Evolutionary conservation across 1,140 invertebrate genomes (phyloP).

Genomic region (Neotoxoptera formosana): DNA sequence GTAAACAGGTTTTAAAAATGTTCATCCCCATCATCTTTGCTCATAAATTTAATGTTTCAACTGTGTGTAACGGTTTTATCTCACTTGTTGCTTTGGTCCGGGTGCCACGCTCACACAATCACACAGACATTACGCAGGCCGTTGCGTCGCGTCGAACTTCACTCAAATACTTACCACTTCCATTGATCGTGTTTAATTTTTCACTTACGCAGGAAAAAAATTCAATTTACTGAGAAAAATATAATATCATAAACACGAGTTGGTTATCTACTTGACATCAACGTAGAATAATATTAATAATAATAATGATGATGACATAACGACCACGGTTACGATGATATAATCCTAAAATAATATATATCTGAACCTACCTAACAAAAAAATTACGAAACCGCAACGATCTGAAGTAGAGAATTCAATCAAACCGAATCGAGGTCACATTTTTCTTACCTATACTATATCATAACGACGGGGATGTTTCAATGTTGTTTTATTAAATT

Average conservation of each 20-base stretch:
- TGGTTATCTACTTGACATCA: background rate
- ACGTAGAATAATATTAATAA: background rate
- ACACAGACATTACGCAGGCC: background rate
- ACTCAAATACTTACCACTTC: background rate
- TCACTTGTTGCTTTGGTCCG: constrained; percentile 48
- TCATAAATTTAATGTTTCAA: background rate
- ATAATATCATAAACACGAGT: background rate
- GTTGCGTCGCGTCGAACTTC: background rate
- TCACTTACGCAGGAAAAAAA: background rate
- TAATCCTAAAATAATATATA: constrained; percentile 2
- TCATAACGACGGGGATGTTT: constrained; percentile 1
- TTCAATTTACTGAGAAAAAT: background rate
- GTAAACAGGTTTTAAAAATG: background rate
- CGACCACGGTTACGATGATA: background rate
- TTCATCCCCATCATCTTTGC: too few relatives aligned
- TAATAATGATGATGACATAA: background rate
- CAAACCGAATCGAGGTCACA: constrained; percentile 2
- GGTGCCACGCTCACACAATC: background rate
- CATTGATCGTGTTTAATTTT: background rate
- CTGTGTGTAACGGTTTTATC: constrained; percentile 41
- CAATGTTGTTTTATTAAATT: background rate
- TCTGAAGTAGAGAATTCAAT: background rate
- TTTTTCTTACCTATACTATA: background rate
- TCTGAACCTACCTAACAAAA: background rate
- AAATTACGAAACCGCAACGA: background rate